Evolutionary conservation across 2,113 vertebrate genomes (phyloP).

Genomic region (Centropus unirufus): DNA sequence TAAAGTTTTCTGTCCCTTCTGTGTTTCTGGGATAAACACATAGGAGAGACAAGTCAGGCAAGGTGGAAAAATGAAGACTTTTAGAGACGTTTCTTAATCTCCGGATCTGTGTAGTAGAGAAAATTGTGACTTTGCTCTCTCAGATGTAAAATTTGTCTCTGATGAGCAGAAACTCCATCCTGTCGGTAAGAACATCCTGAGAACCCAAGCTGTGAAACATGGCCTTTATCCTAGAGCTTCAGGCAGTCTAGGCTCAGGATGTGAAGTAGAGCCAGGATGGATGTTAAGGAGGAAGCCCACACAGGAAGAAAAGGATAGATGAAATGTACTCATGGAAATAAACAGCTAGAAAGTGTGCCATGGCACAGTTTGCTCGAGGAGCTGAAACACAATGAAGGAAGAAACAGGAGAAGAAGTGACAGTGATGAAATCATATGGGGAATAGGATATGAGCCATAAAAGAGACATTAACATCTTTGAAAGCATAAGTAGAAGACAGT

Average conservation of each 20-base stretch:
- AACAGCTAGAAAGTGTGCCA: not conserved
- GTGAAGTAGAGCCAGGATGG: not conserved
- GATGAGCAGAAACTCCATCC: not conserved
- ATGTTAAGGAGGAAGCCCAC: not conserved
- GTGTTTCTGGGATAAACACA: not conserved
- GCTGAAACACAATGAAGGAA: not conserved
- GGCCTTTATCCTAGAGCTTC: not conserved
- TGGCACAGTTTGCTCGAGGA: not conserved
- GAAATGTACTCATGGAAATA: not conserved
- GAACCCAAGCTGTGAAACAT: not conserved
- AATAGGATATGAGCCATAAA: not conserved
- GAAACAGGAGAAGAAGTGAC: not conserved
- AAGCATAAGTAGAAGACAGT: slow-evolving; percentile 1
- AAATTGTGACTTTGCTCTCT: not conserved
- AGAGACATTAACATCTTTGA: not conserved
- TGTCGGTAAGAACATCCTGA: not conserved
- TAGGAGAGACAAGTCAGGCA: not conserved
- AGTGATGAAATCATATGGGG: not conserved
- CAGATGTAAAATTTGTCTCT: not conserved
- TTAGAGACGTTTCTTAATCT: not conserved
- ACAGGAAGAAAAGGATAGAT: not conserved
- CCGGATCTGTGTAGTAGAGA: not conserved
- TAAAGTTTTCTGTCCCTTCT: not conserved
- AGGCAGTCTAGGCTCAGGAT: not conserved
- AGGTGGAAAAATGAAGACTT: not conserved